Evolutionary conservation across 1,140 invertebrate genomes (phyloP).

Genomic region (Calliopsis andreniformis): DNA sequence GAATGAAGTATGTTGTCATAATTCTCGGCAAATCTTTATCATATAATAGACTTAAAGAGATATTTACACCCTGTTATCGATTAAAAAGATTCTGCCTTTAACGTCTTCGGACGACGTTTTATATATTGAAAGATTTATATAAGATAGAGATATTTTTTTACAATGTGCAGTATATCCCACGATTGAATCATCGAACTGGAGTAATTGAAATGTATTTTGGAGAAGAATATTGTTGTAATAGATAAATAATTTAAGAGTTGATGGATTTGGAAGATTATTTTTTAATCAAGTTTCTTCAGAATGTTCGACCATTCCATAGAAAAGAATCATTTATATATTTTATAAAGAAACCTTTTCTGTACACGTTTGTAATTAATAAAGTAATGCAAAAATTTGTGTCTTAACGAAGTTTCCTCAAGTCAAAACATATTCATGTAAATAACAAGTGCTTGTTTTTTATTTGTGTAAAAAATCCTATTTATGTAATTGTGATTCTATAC

Average conservation of each 20-base stretch:
- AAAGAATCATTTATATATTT: background rate
- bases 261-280: background rate
- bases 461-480: too few species aligned
- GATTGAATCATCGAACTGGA: background rate
- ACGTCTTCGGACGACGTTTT: background rate
- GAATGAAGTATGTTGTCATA: background rate
- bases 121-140: background rate
- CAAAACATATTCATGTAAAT: too few species aligned
- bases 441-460: too few species aligned
- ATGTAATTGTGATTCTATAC: too few species aligned
- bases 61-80: background rate
- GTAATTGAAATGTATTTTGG: constrained; percentile 1
- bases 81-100: background rate
- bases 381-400: background rate
- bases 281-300: background rate
- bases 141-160: background rate
- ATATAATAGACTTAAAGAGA: background rate
- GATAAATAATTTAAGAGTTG: too few species aligned
- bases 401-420: too few species aligned
- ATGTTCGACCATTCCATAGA: background rate
- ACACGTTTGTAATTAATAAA: constrained; percentile 23
- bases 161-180: too few species aligned
- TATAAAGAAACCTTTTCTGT: constrained; percentile 29
- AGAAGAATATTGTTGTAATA: background rate
- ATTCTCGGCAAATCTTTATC: background rate